Conservation (phyloP, 2,888 invertebrate species). For the Bellardia bayeri region DNA sequence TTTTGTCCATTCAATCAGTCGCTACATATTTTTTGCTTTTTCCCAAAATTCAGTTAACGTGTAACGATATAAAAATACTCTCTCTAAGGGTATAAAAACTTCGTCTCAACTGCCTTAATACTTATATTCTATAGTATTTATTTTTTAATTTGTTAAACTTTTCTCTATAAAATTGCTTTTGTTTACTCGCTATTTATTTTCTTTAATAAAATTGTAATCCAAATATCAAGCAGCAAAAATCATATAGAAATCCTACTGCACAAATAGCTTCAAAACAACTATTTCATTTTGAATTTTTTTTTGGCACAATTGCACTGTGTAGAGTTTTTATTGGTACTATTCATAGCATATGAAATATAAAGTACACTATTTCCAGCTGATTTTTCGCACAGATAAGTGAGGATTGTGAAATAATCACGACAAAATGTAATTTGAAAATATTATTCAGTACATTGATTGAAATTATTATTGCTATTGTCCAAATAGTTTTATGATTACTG, state of each 20-base stretch:
- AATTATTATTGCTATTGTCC: no score
- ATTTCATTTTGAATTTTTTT: constrained; percentile 20
- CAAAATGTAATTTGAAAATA: no score
- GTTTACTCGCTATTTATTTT: constrained; percentile 46
- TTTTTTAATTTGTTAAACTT: not conserved
- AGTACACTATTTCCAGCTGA: constrained; percentile 12
- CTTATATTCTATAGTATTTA: not conserved
- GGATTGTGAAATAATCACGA: no score
- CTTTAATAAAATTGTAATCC: constrained; percentile 46
- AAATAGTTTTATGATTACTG: no score
- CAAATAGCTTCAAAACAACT: constrained; percentile 17
- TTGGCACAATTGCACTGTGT: constrained; percentile 34
- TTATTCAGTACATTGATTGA: no score
- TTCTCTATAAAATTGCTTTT: constrained; percentile 30
- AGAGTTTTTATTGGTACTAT: constrained; percentile 8
- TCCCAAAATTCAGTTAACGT: no score
- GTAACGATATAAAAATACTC: no score
- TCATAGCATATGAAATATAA: constrained; percentile 13
- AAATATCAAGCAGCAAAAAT: constrained; percentile 32
- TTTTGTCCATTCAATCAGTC: no score
- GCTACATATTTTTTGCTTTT: no score
- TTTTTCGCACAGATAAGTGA: no score
- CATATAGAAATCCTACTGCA: constrained; percentile 5
- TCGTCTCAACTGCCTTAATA: not conserved
- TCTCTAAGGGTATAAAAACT: not conserved